A percentile compares a stretch with the other conserved stretches of the same genome.
Evolutionary conservation across 2,113 vertebrate genomes (phyloP).

Genomic region (Eira barbara): DNA sequence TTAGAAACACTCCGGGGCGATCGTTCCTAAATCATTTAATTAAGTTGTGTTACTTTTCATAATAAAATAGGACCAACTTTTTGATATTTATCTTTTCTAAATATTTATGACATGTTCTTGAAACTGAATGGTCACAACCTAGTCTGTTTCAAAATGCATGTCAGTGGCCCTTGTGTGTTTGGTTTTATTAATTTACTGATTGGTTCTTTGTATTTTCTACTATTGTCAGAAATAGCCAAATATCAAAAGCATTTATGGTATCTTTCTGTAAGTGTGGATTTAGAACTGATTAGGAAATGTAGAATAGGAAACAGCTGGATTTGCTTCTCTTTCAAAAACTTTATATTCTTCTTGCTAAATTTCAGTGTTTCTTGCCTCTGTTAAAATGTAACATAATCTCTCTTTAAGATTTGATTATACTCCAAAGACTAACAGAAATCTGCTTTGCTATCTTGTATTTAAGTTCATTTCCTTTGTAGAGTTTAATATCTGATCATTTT

Average conservation of each 20-base stretch:
- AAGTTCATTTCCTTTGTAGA: neutral
- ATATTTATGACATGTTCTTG: neutral
- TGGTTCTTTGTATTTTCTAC: constrained; percentile 17
- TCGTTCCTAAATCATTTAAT: neutral
- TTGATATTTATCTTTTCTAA: neutral
- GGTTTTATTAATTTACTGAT: constrained; percentile 29
- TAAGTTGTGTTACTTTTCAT: neutral
- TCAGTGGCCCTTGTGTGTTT: neutral
- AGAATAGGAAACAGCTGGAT: constrained; percentile 48
- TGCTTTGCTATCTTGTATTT: neutral
- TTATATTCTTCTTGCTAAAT: constrained; percentile 33
- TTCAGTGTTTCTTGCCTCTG: constrained; percentile 23
- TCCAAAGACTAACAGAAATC: constrained; percentile 10
- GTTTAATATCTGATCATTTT: neutral
- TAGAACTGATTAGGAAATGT: constrained; percentile 42
- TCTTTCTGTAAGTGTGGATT: constrained; percentile 56
- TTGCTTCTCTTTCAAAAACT: constrained; percentile 35
- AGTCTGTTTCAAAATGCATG: neutral
- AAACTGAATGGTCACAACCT: neutral
- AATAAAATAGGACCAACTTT: constrained; percentile 5
- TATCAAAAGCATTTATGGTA: constrained; percentile 39
- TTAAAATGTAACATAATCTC: constrained; percentile 35
- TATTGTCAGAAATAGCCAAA: constrained; percentile 48
- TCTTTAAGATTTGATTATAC: constrained; percentile 5
- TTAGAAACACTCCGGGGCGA: neutral